Conservation (phyloP, 2,113 vertebrate genomes). For the Sylvia atricapilla region DNA sequence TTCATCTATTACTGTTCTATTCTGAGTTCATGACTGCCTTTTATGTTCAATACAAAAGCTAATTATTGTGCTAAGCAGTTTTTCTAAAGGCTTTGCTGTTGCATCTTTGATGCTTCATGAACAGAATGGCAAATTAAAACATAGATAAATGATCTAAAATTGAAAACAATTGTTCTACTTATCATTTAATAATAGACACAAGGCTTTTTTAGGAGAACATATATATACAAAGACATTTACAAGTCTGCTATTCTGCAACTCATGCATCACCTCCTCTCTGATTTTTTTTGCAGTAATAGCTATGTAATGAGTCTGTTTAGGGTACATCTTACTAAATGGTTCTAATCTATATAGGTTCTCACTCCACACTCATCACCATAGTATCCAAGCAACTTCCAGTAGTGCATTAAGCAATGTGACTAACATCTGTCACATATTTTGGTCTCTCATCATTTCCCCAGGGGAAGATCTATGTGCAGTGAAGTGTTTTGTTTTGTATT, state of each 20-base stretch:
- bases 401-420: conserved; percentile 12
- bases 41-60: conserved; percentile 43
- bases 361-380: neutral
- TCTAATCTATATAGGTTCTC: conserved; percentile 11
- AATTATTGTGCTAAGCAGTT: conserved; percentile 37
- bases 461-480: neutral
- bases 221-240: conserved; percentile 26
- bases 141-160: conserved; percentile 32
- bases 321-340: neutral
- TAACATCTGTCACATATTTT: conserved; percentile 25
- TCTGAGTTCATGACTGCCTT: conserved; percentile 8
- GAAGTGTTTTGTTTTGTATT: neutral
- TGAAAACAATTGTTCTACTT: conserved; percentile 17
- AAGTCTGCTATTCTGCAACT: neutral
- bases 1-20: conserved; percentile 32
- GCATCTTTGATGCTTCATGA: conserved; percentile 28
- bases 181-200: conserved; percentile 23
- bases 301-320: neutral
- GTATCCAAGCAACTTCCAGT: neutral
- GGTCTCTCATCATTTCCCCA: neutral
- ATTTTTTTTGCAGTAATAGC: neutral
- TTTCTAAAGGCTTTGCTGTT: conserved; percentile 21
- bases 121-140: conserved; percentile 51
- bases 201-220: neutral
- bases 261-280: neutral